Evolutionary conservation across 2,113 vertebrate genomes (phyloP).

Genomic region (Ctenodactylus gundi): DNA sequence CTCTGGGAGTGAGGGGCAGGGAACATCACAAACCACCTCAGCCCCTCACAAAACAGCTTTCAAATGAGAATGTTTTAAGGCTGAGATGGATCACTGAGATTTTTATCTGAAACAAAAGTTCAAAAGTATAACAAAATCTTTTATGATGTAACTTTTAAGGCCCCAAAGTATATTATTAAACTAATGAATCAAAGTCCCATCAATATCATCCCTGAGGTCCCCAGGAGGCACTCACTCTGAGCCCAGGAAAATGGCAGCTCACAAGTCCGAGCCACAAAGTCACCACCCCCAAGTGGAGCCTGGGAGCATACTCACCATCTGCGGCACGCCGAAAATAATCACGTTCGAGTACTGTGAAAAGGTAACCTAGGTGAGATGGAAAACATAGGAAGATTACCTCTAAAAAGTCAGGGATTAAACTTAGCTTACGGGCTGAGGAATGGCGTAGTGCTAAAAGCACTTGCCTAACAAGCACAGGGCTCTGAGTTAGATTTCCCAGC

Average conservation of each 20-base stretch:
- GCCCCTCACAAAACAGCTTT: neutral
- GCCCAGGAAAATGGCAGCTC: too few relatives aligned
- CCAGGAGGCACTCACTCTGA: neutral
- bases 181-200: neutral
- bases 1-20: neutral
- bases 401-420: neutral
- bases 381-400: neutral
- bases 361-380: slow-evolving; percentile 86
- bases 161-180: neutral
- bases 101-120: slow-evolving; percentile 12
- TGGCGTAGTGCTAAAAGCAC: too few relatives aligned
- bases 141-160: neutral
- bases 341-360: slow-evolving; percentile 93
- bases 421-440: too few relatives aligned
- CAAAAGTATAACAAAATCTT: neutral
- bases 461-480: too few relatives aligned
- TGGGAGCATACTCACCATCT: slow-evolving; percentile 91
- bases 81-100: neutral
- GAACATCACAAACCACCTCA: neutral
- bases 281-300: too few relatives aligned
- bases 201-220: neutral
- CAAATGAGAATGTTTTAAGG: neutral
- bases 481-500: too few relatives aligned
- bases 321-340: slow-evolving; percentile 96
- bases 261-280: too few relatives aligned